Evolutionary conservation across 2,888 invertebrate genomes (phyloP).

Genomic region (Xestia c-nigrum): DNA sequence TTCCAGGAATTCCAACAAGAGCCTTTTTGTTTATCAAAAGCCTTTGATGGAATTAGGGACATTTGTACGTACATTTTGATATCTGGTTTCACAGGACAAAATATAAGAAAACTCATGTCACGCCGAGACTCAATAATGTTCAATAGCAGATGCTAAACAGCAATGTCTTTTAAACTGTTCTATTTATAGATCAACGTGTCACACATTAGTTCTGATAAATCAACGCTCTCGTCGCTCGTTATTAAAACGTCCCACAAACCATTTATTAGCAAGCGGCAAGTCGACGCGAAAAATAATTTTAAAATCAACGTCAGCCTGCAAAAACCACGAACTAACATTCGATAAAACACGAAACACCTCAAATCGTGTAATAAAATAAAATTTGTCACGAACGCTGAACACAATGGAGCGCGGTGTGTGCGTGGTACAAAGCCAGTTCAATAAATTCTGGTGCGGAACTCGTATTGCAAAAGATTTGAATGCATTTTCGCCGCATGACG

Average conservation of each 20-base stretch:
- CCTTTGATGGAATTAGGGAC: conserved; percentile 3
- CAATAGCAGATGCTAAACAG: conserved; percentile 30
- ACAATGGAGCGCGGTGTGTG: conserved; percentile 80
- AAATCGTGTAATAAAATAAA: conserved; percentile 76
- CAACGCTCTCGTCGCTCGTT: conserved; percentile 34
- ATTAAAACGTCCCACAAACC: conserved; percentile 39
- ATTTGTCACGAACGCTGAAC: conserved; percentile 79
- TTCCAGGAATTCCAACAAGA: conserved; percentile 14
- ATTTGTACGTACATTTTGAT: not conserved
- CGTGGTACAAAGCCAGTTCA: conserved; percentile 84
- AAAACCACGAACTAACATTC: conserved; percentile 55
- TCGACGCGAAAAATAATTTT: conserved; percentile 20
- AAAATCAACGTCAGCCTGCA: conserved; percentile 41
- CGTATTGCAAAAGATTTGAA: conserved; percentile 84
- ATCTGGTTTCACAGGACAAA: conserved; percentile 1
- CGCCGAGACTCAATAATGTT: conserved; percentile 14
- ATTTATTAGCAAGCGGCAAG: conserved; percentile 16
- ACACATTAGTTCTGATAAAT: conserved; percentile 47
- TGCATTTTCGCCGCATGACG: conserved; percentile 82
- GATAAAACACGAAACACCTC: conserved; percentile 64
- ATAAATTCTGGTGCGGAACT: conserved; percentile 82
- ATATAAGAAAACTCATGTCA: not conserved
- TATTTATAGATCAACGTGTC: conserved; percentile 54
- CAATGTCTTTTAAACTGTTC: conserved; percentile 54
- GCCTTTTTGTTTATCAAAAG: conserved; percentile 8